Evolutionary conservation across 2,113 vertebrate species (phyloP).

Genomic region (Pyrgilauda ruficollis): DNA sequence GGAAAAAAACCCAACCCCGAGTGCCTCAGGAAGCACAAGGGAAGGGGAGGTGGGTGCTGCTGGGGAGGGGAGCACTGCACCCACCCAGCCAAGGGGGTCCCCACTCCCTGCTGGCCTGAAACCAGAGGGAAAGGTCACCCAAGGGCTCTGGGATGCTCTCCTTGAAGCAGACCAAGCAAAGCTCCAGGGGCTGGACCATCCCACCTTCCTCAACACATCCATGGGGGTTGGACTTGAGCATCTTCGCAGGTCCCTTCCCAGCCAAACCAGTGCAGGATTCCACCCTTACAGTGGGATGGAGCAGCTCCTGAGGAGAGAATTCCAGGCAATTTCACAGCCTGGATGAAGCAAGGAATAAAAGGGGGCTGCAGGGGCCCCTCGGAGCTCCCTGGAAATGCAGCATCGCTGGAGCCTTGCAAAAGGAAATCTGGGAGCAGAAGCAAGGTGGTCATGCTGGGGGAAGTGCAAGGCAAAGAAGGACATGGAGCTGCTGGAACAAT

Average conservation of each 20-base stretch:
- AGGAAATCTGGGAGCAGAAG: background rate
- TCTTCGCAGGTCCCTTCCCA: background rate
- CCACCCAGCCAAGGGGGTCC: background rate
- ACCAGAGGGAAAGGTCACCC: background rate
- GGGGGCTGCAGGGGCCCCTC: fast-evolving
- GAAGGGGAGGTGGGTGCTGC: background rate
- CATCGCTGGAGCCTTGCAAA: fast-evolving
- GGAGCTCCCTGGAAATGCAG: background rate
- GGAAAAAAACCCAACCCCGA: background rate
- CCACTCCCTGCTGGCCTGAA: fast-evolving
- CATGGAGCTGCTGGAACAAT: fast-evolving
- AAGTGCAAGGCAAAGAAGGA: background rate
- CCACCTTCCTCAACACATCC: background rate
- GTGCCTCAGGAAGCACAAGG: background rate
- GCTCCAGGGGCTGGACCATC: fast-evolving
- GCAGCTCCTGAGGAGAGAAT: background rate
- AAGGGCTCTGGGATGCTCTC: background rate
- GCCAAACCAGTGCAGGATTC: background rate
- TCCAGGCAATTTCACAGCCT: background rate
- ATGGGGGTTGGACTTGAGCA: background rate
- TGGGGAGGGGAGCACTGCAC: background rate
- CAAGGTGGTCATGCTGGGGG: background rate
- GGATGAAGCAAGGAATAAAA: background rate
- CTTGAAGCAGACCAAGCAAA: background rate
- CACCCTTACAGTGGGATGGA: background rate